Conservation (phyloP, 2,888 invertebrate species). For the Thymelicus acteon region DNA sequence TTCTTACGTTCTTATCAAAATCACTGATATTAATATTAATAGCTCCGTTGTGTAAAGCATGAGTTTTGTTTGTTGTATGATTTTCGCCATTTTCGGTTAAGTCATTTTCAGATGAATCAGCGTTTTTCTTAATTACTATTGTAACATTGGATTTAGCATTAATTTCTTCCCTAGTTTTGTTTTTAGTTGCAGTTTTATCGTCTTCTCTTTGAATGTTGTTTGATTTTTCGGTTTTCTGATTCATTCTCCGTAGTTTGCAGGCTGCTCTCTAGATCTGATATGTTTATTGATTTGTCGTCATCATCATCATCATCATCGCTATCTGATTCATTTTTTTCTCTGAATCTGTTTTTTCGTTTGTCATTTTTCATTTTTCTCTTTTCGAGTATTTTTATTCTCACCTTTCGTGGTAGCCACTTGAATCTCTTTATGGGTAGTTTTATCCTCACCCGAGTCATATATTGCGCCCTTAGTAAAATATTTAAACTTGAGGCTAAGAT, state of each 20-base stretch:
- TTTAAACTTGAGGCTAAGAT: conserved; percentile 48
- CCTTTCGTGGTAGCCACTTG: neutral
- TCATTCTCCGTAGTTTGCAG: no score
- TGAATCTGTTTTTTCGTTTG: neutral
- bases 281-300: no score
- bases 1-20: conserved; percentile 14
- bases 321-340: no score
- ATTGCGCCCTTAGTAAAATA: conserved; percentile 40
- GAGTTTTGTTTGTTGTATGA: no score
- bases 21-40: no score
- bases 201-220: neutral
- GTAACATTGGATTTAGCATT: conserved; percentile 3
- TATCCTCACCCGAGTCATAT: neutral
- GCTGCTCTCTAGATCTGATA: no score
- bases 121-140: conserved; percentile 12
- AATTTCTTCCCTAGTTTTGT: neutral
- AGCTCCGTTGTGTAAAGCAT: neutral
- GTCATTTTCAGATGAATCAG: neutral
- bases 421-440: neutral
- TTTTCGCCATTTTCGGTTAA: neutral
- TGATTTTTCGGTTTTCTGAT: no score
- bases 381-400: neutral
- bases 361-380: neutral
- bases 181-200: neutral
- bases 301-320: neutral